phyloP scores from a whole-genome alignment of 2,888 invertebrate genomes.

The Pammene aurita region DNA sequence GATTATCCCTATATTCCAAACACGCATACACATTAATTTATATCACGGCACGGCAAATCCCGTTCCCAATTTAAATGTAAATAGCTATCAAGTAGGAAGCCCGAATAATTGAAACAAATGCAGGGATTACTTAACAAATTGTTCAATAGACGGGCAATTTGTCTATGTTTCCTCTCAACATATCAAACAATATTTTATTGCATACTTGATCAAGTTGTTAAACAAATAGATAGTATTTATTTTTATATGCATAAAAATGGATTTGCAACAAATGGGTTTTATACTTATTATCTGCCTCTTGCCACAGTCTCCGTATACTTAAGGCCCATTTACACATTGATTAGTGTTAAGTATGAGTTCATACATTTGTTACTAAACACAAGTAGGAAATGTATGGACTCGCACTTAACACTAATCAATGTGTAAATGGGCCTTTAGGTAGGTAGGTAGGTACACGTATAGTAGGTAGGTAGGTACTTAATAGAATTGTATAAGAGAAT shows the following conservation, averaged over 20 bases:
- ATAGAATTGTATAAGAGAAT: no score
- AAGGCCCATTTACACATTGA: no score
- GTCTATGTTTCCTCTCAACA: slow-evolving; percentile 70
- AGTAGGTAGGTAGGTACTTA: no score
- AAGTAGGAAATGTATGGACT: no score
- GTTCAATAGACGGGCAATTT: slow-evolving; percentile 81
- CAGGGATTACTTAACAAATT: slow-evolving; percentile 81
- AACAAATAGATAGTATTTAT: background rate
- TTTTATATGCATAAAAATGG: background rate
- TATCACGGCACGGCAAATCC: slow-evolving; percentile 49
- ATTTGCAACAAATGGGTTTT: no score
- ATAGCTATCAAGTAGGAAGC: slow-evolving; percentile 69
- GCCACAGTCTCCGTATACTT: no score
- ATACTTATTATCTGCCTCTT: no score
- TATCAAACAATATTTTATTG: slow-evolving; percentile 27
- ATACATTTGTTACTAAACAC: no score
- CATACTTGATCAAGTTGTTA: background rate
- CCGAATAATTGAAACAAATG: slow-evolving; percentile 82
- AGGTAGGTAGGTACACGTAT: no score
- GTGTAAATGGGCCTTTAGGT: no score
- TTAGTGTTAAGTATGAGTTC: no score
- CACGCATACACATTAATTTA: slow-evolving; percentile 62
- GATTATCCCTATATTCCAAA: slow-evolving; percentile 64
- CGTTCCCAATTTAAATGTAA: slow-evolving; percentile 56
- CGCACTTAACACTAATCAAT: no score